These are phyloP conservation scores for Cebus imitator DNA, from an alignment of 2,113 vertebrate genomes.

Conservation along the genomic window DNA sequence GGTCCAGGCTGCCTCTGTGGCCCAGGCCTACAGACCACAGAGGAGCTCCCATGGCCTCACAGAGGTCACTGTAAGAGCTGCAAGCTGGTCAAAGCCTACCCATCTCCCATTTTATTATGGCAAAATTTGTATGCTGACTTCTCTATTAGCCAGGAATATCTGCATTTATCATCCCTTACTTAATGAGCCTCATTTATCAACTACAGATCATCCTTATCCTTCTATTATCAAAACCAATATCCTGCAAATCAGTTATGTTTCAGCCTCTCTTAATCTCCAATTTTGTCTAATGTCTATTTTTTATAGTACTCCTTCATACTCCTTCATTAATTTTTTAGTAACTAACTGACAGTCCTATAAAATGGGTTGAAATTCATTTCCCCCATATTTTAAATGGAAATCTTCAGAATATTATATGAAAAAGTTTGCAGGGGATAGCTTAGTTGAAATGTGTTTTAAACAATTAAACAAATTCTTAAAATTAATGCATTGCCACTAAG, in stretches of 20 bases:
- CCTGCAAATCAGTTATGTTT: slow-evolving; percentile 69
- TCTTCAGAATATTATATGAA: slow-evolving; percentile 11
- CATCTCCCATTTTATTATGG: not conserved
- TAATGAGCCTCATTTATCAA: slow-evolving; percentile 73
- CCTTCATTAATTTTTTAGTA: slow-evolving; percentile 45
- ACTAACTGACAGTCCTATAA: slow-evolving; percentile 31
- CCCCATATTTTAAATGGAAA: slow-evolving; percentile 45
- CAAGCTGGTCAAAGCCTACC: not conserved
- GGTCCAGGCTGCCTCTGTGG: not conserved
- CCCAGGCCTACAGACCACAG: not conserved
- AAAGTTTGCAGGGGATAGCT: not conserved
- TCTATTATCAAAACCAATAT: slow-evolving; percentile 70
- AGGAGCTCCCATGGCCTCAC: not conserved
- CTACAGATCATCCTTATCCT: slow-evolving; percentile 64
- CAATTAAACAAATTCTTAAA: slow-evolving; percentile 14
- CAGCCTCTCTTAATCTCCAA: slow-evolving; percentile 48
- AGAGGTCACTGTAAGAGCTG: not conserved
- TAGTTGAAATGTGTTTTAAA: slow-evolving; percentile 25
- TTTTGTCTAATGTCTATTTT: slow-evolving; percentile 59
- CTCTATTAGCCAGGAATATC: not conserved
- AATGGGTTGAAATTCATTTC: slow-evolving; percentile 55
- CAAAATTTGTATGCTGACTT: not conserved
- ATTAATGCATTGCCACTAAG: slow-evolving; percentile 12
- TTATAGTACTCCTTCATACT: slow-evolving; percentile 13
- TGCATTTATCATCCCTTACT: slow-evolving; percentile 37